A percentile compares a stretch with the other conserved stretches of the same genome.
phyloP scores from a whole-genome alignment of 2,888 invertebrate genomes.

The Nephrotoma guestfalica region DNA sequence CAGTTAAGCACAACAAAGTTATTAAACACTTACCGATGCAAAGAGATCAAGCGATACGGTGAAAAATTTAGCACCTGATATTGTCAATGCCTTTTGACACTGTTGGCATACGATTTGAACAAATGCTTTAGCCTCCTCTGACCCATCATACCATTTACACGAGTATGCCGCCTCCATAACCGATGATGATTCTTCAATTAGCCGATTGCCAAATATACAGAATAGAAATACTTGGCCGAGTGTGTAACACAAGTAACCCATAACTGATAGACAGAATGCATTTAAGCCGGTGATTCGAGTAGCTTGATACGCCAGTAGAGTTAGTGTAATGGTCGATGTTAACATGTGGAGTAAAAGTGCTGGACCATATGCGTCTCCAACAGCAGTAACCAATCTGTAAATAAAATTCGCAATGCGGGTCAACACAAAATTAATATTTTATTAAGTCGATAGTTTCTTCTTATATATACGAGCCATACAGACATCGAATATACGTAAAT shows the following conservation, averaged over 20 bases:
- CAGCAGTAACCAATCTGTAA: slow-evolving; percentile 57
- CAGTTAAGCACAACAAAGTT: not conserved
- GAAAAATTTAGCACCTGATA: slow-evolving; percentile 80
- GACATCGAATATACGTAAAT: no score
- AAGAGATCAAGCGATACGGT: slow-evolving; percentile 77
- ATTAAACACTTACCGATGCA: slow-evolving; percentile 53
- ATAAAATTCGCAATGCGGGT: no score
- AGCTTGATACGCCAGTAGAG: slow-evolving; percentile 71
- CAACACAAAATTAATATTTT: no score
- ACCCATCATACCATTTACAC: slow-evolving; percentile 82
- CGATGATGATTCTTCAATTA: slow-evolving; percentile 82
- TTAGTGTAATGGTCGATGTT: slow-evolving; percentile 68
- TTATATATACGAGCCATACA: no score
- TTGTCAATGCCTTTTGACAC: slow-evolving; percentile 78
- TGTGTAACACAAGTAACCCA: slow-evolving; percentile 67
- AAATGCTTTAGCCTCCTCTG: slow-evolving; percentile 80
- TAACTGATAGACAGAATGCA: slow-evolving; percentile 60
- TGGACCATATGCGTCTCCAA: slow-evolving; percentile 74
- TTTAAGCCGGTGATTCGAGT: slow-evolving; percentile 68
- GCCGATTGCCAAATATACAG: slow-evolving; percentile 72
- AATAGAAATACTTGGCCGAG: slow-evolving; percentile 76
- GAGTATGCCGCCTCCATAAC: slow-evolving; percentile 87
- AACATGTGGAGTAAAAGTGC: slow-evolving; percentile 73
- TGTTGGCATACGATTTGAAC: slow-evolving; percentile 85
- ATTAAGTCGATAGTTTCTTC: no score